Evolutionary conservation across 1,140 invertebrate species (phyloP).

Genomic region (Nebria ingens): DNA sequence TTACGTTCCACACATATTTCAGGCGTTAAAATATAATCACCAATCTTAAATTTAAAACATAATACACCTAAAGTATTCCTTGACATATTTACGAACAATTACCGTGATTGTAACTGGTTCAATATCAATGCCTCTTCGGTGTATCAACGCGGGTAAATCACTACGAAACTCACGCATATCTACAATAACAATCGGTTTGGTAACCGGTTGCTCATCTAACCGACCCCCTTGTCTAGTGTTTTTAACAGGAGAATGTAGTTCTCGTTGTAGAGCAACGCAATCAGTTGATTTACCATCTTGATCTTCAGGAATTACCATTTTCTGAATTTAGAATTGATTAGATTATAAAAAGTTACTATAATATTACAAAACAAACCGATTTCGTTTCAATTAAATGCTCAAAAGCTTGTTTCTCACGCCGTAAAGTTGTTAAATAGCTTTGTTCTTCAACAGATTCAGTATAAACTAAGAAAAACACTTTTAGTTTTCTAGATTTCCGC

Average conservation of each 20-base stretch:
- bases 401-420: constrained; percentile 90
- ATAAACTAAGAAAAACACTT: constrained; percentile 85
- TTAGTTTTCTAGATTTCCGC: constrained; percentile 45
- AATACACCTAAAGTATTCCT: constrained; percentile 12
- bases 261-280: constrained; percentile 49
- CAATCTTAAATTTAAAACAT: constrained; percentile 51
- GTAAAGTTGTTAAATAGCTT: constrained; percentile 79
- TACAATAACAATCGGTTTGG: constrained; percentile 67
- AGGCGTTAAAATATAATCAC: constrained; percentile 95
- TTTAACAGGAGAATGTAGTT: constrained; percentile 33
- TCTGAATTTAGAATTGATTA: constrained; percentile 39
- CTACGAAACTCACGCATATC: constrained; percentile 98
- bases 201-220: constrained; percentile 21
- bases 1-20: constrained; percentile 96
- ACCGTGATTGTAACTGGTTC: constrained; percentile 83
- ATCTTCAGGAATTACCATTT: constrained; percentile 84
- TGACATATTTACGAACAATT: constrained; percentile 16
- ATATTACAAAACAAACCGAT: constrained; percentile 51
- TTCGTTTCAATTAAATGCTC: constrained; percentile 85
- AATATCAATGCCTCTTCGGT: constrained; percentile 86
- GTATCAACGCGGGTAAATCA: constrained; percentile 88
- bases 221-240: constrained; percentile 58
- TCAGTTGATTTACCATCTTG: constrained; percentile 76
- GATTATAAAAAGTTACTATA: constrained; percentile 5
- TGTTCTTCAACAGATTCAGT: constrained; percentile 91